Percentiles rank a stretch among this genome's conserved stretches.
These are phyloP conservation scores for Ctenopoma multispine DNA, from an alignment of 2,797 vertebrate genomes.

Conservation along the genomic window DNA sequence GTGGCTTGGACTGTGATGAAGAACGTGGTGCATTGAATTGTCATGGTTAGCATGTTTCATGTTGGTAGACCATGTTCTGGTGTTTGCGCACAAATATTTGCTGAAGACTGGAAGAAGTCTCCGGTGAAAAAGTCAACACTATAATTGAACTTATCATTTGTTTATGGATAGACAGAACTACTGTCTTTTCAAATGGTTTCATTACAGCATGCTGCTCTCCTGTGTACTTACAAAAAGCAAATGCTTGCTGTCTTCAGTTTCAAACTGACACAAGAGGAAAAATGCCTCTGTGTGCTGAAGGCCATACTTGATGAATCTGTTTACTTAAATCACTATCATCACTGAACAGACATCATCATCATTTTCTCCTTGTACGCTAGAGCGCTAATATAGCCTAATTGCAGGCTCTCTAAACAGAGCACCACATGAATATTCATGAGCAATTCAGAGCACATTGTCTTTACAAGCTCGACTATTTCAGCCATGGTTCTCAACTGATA, in stretches of 20 bases:
- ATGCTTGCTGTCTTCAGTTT: not conserved
- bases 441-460: slow-evolving; percentile 53
- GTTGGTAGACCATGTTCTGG: not conserved
- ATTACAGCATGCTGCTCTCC: slow-evolving; percentile 2
- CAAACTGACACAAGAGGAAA: slow-evolving; percentile 4
- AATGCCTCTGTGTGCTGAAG: slow-evolving; percentile 24
- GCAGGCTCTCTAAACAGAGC: slow-evolving; percentile 60
- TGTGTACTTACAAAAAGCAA: slow-evolving; percentile 13
- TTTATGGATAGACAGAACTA: slow-evolving; percentile 8
- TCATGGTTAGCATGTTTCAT: not conserved
- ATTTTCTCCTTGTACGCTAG: slow-evolving; percentile 58
- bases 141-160: not conserved
- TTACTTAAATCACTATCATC: slow-evolving; percentile 79
- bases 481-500: slow-evolving; percentile 61
- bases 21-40: slow-evolving; percentile 2
- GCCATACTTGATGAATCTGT: slow-evolving; percentile 66
- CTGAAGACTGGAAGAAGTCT: not conserved
- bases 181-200: not conserved
- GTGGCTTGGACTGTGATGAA: slow-evolving; percentile 29
- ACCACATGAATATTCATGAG: slow-evolving; percentile 70
- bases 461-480: slow-evolving; percentile 45
- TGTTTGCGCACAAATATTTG: slow-evolving; percentile 19
- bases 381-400: slow-evolving; percentile 72
- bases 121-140: not conserved
- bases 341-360: slow-evolving; percentile 66